phyloP scores from a whole-genome alignment of 2,113 vertebrate genomes.

The Zapornia atra region DNA sequence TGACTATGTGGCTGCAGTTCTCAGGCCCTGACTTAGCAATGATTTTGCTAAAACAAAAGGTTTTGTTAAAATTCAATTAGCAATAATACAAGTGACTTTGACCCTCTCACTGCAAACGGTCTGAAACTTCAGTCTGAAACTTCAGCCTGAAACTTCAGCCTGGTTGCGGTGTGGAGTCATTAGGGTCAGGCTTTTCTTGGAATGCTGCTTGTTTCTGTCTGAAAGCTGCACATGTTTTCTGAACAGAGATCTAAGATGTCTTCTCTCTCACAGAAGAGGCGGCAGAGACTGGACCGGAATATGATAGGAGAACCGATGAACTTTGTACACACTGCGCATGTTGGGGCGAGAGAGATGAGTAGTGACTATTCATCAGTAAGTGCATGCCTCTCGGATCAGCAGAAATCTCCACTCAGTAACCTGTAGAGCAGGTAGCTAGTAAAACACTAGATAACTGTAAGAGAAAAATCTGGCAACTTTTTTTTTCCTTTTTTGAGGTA shows the following conservation, averaged over 20 bases:
- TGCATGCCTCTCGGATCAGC: not conserved
- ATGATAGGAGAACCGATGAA: slow-evolving; percentile 93
- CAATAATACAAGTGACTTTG: not conserved
- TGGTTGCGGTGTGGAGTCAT: not conserved
- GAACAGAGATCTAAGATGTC: not conserved
- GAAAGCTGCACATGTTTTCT: not conserved
- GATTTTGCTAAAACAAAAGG: not conserved
- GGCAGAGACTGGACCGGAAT: slow-evolving; percentile 84
- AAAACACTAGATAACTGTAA: not conserved
- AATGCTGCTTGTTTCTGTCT: not conserved
- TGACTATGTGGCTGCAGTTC: not conserved
- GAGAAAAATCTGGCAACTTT: not conserved
- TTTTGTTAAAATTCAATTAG: not conserved
- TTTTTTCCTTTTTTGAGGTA: not conserved
- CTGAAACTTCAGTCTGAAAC: not conserved
- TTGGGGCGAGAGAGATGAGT: slow-evolving; percentile 86
- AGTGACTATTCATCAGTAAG: slow-evolving; percentile 79
- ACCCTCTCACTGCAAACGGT: not conserved
- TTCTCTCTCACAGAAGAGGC: slow-evolving; percentile 75
- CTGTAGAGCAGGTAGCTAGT: not conserved
- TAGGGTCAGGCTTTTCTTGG: not conserved
- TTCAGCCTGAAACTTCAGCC: not conserved
- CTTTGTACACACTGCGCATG: slow-evolving; percentile 90
- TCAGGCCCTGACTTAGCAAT: not conserved
- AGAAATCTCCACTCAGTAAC: not conserved